Evolutionary conservation across 2,888 invertebrate genomes (phyloP).

Genomic region (Xestia ashworthii): DNA sequence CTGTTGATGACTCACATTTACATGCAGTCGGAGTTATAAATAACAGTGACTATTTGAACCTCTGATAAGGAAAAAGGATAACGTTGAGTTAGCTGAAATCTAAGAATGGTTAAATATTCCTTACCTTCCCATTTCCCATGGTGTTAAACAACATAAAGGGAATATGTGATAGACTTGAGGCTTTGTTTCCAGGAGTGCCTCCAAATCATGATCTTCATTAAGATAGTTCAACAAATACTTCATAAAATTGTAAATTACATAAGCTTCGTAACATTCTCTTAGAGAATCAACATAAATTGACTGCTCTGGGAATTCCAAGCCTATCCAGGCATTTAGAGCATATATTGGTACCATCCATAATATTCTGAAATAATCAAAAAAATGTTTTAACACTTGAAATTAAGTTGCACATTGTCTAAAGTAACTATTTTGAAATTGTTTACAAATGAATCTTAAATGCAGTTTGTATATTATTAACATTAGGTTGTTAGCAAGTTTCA

Average conservation of each 20-base stretch:
- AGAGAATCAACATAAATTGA: slow-evolving; percentile 98
- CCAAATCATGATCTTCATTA: slow-evolving; percentile 96
- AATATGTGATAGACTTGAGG: slow-evolving; percentile 97
- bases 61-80: background rate
- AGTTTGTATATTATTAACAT: slow-evolving; percentile 12
- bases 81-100: background rate
- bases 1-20: background rate
- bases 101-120: slow-evolving; percentile 5
- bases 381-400: background rate
- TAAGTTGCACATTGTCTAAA: background rate
- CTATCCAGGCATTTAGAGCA: slow-evolving; percentile 98
- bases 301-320: slow-evolving; percentile 95
- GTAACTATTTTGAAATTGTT: slow-evolving; percentile 6
- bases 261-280: slow-evolving; percentile 99
- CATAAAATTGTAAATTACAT: slow-evolving; percentile 99
- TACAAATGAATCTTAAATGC: background rate
- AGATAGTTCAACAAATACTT: slow-evolving; percentile 97
- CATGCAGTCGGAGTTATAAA: background rate
- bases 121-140: slow-evolving; percentile 98
- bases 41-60: background rate
- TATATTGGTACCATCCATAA: slow-evolving; percentile 99
- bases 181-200: slow-evolving; percentile 94
- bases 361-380: slow-evolving; percentile 90
- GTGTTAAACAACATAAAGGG: slow-evolving; percentile 97
- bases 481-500: background rate